Base-by-base conservation (phyloP, 2,797 vertebrate species). In the Rhyacichthys aspro region DNA sequence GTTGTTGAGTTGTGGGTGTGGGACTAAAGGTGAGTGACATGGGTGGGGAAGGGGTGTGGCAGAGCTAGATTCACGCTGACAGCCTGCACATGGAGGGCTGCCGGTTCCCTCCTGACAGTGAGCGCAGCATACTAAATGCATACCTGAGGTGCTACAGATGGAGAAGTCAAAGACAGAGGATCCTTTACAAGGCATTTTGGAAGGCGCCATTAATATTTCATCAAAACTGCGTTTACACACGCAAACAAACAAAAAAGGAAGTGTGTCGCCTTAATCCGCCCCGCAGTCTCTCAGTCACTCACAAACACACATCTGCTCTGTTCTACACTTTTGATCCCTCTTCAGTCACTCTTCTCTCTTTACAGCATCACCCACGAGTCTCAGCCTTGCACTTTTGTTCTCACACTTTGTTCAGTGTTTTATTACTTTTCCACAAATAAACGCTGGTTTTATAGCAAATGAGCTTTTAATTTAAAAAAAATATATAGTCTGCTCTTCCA, bases 141-240 rank as follows among this genome's bases (percentile, higher is more conserved):
- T 89, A 89, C 87, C 88, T 89, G 83, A 88, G 85, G 89, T 86
- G 86, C 77, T 85, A 85, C 88, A 88, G 89, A 90, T 90, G 89
- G 88, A 91, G 82, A 54, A 88, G 88, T 90, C 86, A 88, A 85
- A 90, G 86, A 87, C 85, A 80, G 86, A 86, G 82, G 87, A 86
- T 83, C 76, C 78, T 86, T 89, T 90, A 91, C 91, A 89, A 84
- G 87, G 83, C 81, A 80, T 87, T 89, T 90, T 90, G 76, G 86
- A 90, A 86, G 82, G 83, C 66, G 5, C 64, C 85, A 88, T 92
- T 86, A 91, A 91, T 90, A 90, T 91, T 91, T 89, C 79, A 91
- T 90, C 90, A 90, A 86, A 88, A 88, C 84, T 75, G 70, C 88
- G 61, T 89, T 90, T 91, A 92, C 86, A 81, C 81, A 69, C 76